Conservation (phyloP, 1,140 invertebrate genomes). For the Drosophila grimshawi region DNA sequence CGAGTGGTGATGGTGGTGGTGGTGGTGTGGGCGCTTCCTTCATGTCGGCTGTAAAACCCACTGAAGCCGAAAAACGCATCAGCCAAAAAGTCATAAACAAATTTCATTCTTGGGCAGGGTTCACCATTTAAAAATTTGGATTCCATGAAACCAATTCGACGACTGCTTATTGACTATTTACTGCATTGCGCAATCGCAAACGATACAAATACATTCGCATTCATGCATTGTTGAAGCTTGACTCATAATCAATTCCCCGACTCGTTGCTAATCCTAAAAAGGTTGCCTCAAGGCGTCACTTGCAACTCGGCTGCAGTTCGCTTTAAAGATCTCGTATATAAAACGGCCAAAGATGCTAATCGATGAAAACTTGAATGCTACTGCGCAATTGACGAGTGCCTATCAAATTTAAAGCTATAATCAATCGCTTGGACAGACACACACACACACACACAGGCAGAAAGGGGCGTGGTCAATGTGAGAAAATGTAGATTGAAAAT, state of each 20-base stretch:
- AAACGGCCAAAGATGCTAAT: conserved; percentile 21
- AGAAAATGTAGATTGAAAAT: conserved; percentile 4
- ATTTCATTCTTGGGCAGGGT: conserved; percentile 36
- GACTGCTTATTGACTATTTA: background rate
- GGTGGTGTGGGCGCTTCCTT: conserved; percentile 47
- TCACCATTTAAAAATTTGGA: conserved; percentile 34
- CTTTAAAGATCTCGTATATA: conserved; percentile 17
- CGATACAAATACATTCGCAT: conserved; percentile 1
- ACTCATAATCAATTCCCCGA: conserved; percentile 22
- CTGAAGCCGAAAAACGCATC: conserved; percentile 76
- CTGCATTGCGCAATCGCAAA: conserved; percentile 36
- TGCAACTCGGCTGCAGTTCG: conserved; percentile 19
- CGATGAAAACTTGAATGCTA: conserved; percentile 19
- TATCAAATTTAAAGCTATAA: conserved; percentile 30
- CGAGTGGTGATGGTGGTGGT: conserved; percentile 31
- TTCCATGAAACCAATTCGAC: conserved; percentile 33
- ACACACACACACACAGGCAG: background rate
- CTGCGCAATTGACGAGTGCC: conserved; percentile 23
- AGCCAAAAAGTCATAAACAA: conserved; percentile 54
- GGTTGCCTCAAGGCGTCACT: conserved; percentile 33
- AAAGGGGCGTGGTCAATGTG: conserved; percentile 5
- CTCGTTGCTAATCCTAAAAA: conserved; percentile 24
- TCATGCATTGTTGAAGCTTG: conserved; percentile 2
- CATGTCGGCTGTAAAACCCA: conserved; percentile 68
- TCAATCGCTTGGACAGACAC: conserved; percentile 10